A percentile compares a stretch with the other conserved stretches of the same genome.
Conservation (phyloP, 2,888 invertebrate species). For the Oxycera nigricornis region DNA sequence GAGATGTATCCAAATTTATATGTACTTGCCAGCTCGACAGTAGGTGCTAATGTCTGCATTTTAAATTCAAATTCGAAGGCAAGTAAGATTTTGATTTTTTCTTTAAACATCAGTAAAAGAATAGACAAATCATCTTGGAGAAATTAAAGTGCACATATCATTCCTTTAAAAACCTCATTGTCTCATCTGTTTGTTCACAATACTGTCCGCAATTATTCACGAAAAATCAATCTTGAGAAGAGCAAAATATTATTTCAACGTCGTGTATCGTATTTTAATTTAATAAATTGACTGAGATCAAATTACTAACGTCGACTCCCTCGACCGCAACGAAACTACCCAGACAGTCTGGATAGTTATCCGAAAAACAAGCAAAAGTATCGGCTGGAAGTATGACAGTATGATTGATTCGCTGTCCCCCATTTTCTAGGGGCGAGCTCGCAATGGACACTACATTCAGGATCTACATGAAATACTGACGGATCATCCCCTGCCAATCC, state of each 20-base stretch:
- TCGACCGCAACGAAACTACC: background rate
- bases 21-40: no score
- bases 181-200: no score
- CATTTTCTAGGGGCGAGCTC: background rate
- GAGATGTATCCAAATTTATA: no score
- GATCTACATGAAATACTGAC: background rate
- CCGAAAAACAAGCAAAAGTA: constrained; percentile 21
- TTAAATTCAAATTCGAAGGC: no score
- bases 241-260: constrained; percentile 17
- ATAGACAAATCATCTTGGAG: no score
- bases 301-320: constrained; percentile 27
- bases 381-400: constrained; percentile 35
- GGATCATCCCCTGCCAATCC: constrained; percentile 20
- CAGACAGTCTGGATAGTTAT: background rate
- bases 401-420: constrained; percentile 29
- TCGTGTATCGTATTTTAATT: constrained; percentile 32
- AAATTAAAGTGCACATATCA: no score
- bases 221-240: no score
- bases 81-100: no score
- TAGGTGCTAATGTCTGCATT: no score
- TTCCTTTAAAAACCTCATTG: no score
- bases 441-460: background rate
- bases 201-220: background rate
- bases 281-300: constrained; percentile 41
- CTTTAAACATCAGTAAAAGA: no score